Evolutionary conservation across 2,888 invertebrate genomes (phyloP), one percentile per base, ranked within the genome.

Genomic region (Caenorhabditis sinica): DNA sequence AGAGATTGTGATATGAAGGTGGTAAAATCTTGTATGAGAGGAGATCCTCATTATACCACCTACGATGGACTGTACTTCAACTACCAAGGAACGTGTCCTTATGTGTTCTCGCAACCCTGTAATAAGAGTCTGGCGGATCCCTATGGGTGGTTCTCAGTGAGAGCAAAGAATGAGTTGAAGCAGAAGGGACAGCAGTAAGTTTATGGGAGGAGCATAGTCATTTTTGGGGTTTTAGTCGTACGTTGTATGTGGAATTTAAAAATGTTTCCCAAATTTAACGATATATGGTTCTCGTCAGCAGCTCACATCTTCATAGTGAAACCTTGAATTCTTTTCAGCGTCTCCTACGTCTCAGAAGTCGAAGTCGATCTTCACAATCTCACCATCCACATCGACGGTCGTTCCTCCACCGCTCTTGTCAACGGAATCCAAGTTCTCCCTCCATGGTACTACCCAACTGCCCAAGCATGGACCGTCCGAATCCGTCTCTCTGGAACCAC

Each of bases 41-140:
- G 23, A 51, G n/a, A 51, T 51, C 51, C 51, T n/a, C 51, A 51
- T 11, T 51, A 51, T 20, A 23, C 23, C n/a, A 51, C 51, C n/a
- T 51, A 23, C 11, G 51, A 51, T 20, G 51, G 51, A 20, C 51
- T 51, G 8, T 23, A 23, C n/a, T 51, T 51, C 23, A 11, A 51
- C 51, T 51, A 51, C 20, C 51, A 51, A 20, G 51, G 23, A 4
- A 51, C 51, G 3, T 51, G 51, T 51, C 91, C 90, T 56, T 93
- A 93, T 86, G 88, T 90, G 8, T 87, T 91, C 83, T 89, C 91
- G 1, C 66, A 88, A 60, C 86, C 89, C 1, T 88, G 86, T 36
- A 73, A 53, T 40, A 40, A 40, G 13, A 58, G 43, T 13, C 73
- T 87, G 11, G 56, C 68, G 51, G 58, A 71, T 2, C 84, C 84